Percentiles rank a stretch among this genome's conserved stretches.
phyloP scores from a whole-genome alignment of 2,797 vertebrate species.

The Gambelia wislizenii region DNA sequence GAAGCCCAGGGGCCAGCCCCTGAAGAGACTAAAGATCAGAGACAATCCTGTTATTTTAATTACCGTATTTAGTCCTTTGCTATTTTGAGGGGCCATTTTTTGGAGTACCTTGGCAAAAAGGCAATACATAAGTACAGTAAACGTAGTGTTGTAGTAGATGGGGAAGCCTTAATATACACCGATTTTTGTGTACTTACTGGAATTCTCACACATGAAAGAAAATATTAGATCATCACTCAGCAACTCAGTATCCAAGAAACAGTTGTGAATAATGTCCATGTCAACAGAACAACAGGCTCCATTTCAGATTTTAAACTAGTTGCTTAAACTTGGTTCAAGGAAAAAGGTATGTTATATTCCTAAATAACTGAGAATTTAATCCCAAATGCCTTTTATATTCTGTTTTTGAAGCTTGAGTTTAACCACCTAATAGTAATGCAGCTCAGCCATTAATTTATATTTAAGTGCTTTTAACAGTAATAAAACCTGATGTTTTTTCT shows the following conservation, averaged over 20 bases:
- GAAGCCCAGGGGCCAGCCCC: not conserved
- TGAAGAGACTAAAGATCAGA: not conserved
- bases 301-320: not conserved
- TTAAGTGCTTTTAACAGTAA: not conserved
- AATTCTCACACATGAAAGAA: not conserved
- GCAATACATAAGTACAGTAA: not conserved
- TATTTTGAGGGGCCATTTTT: not conserved
- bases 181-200: not conserved
- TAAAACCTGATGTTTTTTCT: not conserved
- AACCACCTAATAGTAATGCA: not conserved
- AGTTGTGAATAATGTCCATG: not conserved
- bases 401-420: not conserved
- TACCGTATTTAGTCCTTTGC: not conserved
- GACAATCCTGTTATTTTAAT: not conserved
- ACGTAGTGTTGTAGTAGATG: not conserved
- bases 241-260: not conserved
- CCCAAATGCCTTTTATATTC: not conserved
- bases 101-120: not conserved
- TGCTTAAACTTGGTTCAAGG: not conserved
- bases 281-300: not conserved
- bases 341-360: not conserved
- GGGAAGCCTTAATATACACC: not conserved
- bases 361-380: not conserved
- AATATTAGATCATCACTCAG: slow-evolving; percentile 1
- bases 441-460: not conserved